Percentiles rank a stretch among this genome's conserved stretches.
phyloP scores from a whole-genome alignment of 2,113 vertebrate genomes.

The Panthera uncia region DNA sequence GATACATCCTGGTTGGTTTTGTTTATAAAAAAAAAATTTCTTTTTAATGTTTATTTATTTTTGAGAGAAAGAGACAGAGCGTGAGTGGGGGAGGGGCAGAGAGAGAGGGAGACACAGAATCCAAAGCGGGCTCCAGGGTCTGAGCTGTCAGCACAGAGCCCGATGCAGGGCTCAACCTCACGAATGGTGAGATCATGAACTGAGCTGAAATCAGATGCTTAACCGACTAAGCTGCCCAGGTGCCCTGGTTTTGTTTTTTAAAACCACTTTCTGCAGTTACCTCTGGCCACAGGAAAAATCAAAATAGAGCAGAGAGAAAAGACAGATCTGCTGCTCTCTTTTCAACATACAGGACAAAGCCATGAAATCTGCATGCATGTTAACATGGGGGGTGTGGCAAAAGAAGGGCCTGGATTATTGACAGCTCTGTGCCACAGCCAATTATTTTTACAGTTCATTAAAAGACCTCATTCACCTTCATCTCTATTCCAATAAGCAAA shows the following conservation, averaged over 20 bases:
- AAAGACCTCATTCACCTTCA: neutral
- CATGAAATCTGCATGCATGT: neutral
- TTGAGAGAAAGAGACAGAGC: too few species aligned
- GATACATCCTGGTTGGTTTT: neutral
- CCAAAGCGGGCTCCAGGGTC: too few species aligned
- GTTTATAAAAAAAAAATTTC: neutral
- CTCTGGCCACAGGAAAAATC: neutral
- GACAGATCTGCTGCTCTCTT: neutral
- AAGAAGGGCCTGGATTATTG: neutral
- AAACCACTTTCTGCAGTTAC: neutral
- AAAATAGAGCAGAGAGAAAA: neutral
- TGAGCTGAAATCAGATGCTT: too few species aligned
- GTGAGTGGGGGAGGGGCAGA: too few species aligned
- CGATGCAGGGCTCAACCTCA: too few species aligned
- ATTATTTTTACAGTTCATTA: neutral
- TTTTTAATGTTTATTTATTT: too few species aligned
- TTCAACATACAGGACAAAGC: neutral
- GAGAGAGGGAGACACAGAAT: too few species aligned
- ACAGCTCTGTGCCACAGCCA: rapidly evolving
- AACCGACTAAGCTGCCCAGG: too few species aligned
- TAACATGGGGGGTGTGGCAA: neutral
- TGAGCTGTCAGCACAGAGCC: too few species aligned
- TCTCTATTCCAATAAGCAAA: neutral
- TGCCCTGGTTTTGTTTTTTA: neutral
- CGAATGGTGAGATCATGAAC: too few species aligned